Evolutionary conservation across 2,888 invertebrate genomes (phyloP).

Genomic region (Salticus scenicus): DNA sequence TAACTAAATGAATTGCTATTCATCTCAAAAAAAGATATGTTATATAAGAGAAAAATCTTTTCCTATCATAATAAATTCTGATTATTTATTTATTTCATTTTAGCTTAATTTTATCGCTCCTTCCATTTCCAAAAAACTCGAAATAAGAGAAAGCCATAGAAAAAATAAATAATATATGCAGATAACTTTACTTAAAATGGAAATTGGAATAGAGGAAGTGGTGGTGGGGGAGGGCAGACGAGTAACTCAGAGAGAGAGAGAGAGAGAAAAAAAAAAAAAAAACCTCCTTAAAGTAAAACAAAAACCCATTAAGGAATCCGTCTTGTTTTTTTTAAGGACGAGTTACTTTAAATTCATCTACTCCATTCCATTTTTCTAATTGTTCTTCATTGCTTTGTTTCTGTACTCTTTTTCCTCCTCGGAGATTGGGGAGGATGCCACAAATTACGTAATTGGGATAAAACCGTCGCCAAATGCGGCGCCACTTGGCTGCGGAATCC

Average conservation of each 20-base stretch:
- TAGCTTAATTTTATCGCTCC: too few relatives aligned
- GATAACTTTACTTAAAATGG: conserved; percentile 43
- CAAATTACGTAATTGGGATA: not conserved
- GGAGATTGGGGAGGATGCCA: not conserved
- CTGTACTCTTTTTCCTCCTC: not conserved
- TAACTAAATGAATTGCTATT: too few relatives aligned
- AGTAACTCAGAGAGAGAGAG: too few relatives aligned
- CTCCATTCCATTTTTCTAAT: conserved; percentile 53
- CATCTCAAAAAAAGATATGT: too few relatives aligned
- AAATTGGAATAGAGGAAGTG: too few relatives aligned
- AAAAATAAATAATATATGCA: conserved; percentile 58
- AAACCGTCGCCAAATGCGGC: not conserved
- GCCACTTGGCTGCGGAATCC: not conserved
- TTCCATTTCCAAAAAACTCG: too few relatives aligned
- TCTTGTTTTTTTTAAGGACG: conserved; percentile 65
- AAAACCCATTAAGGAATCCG: conserved; percentile 50
- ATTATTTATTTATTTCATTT: too few relatives aligned
- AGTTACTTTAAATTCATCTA: conserved; percentile 67
- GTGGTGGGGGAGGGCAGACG: too few relatives aligned
- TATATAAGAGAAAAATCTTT: too few relatives aligned
- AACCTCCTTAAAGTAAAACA: not conserved
- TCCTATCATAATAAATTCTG: too few relatives aligned
- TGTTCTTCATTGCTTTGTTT: conserved; percentile 58
- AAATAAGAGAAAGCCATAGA: not conserved
- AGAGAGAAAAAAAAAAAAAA: not conserved